Evolutionary conservation across 2,888 invertebrate genomes (phyloP).

Genomic region (Tipula vernalis): DNA sequence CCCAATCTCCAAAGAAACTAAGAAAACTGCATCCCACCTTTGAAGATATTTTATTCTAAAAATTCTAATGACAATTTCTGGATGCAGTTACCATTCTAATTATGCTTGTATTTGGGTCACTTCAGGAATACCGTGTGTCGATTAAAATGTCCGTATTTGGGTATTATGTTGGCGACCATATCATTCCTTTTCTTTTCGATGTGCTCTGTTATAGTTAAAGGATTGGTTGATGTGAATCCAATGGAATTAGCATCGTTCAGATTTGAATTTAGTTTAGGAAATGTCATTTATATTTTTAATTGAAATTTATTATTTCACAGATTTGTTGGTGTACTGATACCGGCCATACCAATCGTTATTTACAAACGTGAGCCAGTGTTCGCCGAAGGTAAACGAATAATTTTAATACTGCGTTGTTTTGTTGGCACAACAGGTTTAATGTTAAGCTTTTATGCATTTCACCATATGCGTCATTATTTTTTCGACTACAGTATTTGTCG

Average conservation of each 20-base stretch:
- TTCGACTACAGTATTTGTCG: slow-evolving; percentile 85
- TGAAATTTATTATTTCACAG: slow-evolving; percentile 30
- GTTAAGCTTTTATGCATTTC: slow-evolving; percentile 83
- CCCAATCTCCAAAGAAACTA: no score
- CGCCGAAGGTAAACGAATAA: slow-evolving; percentile 63
- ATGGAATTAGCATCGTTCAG: slow-evolving; percentile 75
- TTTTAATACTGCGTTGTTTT: slow-evolving; percentile 67
- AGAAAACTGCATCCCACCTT: no score
- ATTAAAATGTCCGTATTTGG: slow-evolving; percentile 62
- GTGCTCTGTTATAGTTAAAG: slow-evolving; percentile 84
- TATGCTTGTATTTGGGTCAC: background rate
- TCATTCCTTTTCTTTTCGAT: slow-evolving; percentile 84
- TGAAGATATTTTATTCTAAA: no score
- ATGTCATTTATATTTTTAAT: slow-evolving; percentile 12
- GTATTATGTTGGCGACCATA: slow-evolving; percentile 68
- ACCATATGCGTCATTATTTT: slow-evolving; percentile 84
- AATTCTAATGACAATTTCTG: no score
- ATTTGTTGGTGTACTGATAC: slow-evolving; percentile 74
- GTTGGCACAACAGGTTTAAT: slow-evolving; percentile 78
- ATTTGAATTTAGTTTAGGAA: slow-evolving; percentile 16
- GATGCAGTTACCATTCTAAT: no score
- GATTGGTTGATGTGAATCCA: slow-evolving; percentile 72
- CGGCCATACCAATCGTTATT: slow-evolving; percentile 75
- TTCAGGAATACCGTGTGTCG: slow-evolving; percentile 11
- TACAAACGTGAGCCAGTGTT: slow-evolving; percentile 66